Percentiles rank a stretch among this genome's conserved stretches.
phyloP scores from a whole-genome alignment of 2,888 invertebrate species.

The Campoplex capitator region DNA sequence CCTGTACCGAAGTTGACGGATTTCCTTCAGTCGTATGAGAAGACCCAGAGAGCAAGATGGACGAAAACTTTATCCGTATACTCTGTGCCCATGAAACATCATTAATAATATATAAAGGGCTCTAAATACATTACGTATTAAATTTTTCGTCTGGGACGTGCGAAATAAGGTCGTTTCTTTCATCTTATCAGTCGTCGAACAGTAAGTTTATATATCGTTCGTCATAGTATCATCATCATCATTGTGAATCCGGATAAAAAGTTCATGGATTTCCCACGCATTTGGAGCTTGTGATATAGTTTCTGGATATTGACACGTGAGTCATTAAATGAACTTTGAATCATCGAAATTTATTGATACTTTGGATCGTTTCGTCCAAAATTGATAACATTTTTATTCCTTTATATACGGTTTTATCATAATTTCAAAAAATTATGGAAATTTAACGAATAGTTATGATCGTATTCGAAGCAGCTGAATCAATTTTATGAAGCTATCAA shows the following conservation, averaged over 20 bases:
- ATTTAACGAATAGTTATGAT: too few relatives aligned
- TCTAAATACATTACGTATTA: background rate
- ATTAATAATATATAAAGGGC: conserved; percentile 25
- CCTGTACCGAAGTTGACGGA: background rate
- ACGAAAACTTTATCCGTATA: conserved; percentile 12
- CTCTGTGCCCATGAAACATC: background rate
- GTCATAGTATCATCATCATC: background rate
- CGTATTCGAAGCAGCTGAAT: background rate
- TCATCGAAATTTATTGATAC: background rate
- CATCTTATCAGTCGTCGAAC: background rate
- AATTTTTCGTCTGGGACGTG: background rate
- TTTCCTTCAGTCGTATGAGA: background rate
- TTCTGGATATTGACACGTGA: background rate
- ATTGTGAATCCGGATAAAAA: background rate
- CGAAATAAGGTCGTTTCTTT: conserved; percentile 4
- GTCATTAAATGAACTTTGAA: background rate
- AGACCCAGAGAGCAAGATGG: background rate
- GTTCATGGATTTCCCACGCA: background rate
- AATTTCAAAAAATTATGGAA: too few relatives aligned
- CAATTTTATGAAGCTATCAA: background rate
- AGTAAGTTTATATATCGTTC: background rate
- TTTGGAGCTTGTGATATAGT: background rate
- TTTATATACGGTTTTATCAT: too few relatives aligned
- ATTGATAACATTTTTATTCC: too few relatives aligned
- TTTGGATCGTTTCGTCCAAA: too few relatives aligned